Percentiles rank a stretch among this genome's conserved stretches.
Evolutionary conservation across 2,888 invertebrate species (phyloP).

Genomic region (Nemotelus nigrinus): DNA sequence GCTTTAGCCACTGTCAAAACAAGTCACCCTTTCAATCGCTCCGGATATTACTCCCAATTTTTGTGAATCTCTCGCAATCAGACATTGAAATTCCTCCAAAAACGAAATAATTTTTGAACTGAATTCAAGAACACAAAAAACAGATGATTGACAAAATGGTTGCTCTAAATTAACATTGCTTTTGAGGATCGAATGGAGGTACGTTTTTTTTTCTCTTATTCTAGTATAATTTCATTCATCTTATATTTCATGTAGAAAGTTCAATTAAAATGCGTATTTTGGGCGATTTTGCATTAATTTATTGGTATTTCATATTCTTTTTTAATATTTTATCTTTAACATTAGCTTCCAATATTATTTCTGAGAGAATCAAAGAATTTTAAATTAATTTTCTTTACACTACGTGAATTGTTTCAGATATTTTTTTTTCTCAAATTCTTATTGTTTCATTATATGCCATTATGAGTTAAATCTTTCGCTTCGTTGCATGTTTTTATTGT

Average conservation of each 20-base stretch:
- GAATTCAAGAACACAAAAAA: no score
- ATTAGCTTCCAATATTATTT: constrained; percentile 27
- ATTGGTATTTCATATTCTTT: constrained; percentile 19
- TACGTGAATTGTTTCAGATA: constrained; percentile 3
- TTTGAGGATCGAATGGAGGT: background rate
- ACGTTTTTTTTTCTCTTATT: background rate
- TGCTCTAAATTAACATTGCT: background rate
- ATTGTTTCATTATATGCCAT: constrained; percentile 23
- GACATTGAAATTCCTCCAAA: no score
- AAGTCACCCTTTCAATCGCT: no score
- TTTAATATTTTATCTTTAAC: constrained; percentile 32
- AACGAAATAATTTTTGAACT: no score
- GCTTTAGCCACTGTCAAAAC: no score
- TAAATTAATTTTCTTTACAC: constrained; percentile 24
- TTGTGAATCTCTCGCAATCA: no score
- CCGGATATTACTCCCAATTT: no score
- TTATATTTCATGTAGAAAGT: background rate
- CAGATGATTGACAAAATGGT: no score
- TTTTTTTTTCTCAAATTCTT: constrained; percentile 21
- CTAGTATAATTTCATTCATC: background rate
- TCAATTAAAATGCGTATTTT: constrained; percentile 28
- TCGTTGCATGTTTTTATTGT: constrained; percentile 46
- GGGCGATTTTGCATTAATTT: constrained; percentile 35
- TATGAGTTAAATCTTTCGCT: constrained; percentile 28
- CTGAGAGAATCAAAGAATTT: constrained; percentile 25